These are phyloP conservation scores for Hipparchia semele DNA, from an alignment of 2,888 invertebrate genomes.

Conservation along the genomic window DNA sequence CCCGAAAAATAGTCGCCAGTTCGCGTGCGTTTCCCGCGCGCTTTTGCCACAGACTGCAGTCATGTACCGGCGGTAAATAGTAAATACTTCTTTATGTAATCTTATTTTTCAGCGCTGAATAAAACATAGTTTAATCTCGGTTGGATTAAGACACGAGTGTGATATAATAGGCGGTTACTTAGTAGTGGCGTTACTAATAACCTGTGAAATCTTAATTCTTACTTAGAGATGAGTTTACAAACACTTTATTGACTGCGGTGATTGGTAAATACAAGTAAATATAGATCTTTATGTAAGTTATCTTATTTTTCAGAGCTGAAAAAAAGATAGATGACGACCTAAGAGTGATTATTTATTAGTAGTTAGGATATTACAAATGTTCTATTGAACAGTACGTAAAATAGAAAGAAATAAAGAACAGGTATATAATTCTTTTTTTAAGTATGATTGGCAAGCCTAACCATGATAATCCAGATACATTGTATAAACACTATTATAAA, in stretches of 20 bases:
- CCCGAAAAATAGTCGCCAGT: neutral
- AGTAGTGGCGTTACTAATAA: neutral
- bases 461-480: no score
- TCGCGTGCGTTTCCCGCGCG: constrained; percentile 33
- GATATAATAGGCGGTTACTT: constrained; percentile 10
- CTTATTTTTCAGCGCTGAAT: constrained; percentile 24
- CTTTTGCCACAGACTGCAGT: constrained; percentile 31
- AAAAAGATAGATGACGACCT: no score
- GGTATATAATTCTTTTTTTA: no score
- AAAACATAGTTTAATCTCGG: constrained; percentile 16
- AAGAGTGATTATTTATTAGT: no score
- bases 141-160: constrained; percentile 19
- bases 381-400: no score
- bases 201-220: neutral
- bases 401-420: no score
- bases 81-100: constrained; percentile 26
- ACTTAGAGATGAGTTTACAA: neutral
- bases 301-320: constrained; percentile 17
- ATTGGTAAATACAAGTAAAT: neutral
- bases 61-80: constrained; percentile 4
- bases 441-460: no score
- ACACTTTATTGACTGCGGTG: neutral
- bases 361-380: no score
- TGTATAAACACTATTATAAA: no score
- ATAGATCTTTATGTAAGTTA: constrained; percentile 19